Percentiles rank a stretch among this genome's conserved stretches.
phyloP scores from a whole-genome alignment of 2,888 invertebrate species.

The Drosophila longiperda region DNA sequence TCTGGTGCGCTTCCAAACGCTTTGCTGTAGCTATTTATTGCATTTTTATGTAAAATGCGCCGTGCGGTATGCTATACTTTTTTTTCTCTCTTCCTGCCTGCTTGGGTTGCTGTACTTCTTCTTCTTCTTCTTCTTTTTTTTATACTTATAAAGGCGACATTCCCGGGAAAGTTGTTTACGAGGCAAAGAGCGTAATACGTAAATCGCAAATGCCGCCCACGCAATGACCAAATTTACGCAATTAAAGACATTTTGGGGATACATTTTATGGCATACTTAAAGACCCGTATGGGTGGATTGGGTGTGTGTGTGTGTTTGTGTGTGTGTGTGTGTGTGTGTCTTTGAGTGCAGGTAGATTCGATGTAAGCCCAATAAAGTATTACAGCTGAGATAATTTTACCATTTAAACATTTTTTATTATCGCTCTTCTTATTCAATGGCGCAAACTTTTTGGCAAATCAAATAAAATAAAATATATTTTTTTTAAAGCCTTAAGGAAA shows the following conservation, averaged over 20 bases:
- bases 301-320: not conserved
- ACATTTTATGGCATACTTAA: slow-evolving; percentile 59
- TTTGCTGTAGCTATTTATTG: slow-evolving; percentile 74
- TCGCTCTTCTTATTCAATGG: not conserved
- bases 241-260: slow-evolving; percentile 62
- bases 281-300: slow-evolving; percentile 3
- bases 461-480: slow-evolving; percentile 1
- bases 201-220: slow-evolving; percentile 63
- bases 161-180: slow-evolving; percentile 74
- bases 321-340: not conserved
- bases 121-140: slow-evolving; percentile 3
- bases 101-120: not conserved
- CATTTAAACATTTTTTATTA: not conserved
- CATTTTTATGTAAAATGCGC: slow-evolving; percentile 80
- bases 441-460: not conserved
- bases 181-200: slow-evolving; percentile 55
- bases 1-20: slow-evolving; percentile 63
- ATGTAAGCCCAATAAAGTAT: slow-evolving; percentile 22
- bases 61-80: slow-evolving; percentile 64
- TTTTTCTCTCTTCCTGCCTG: not conserved
- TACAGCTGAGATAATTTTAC: slow-evolving; percentile 18
- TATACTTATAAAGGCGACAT: slow-evolving; percentile 48
- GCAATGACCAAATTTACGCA: slow-evolving; percentile 63
- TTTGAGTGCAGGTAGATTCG: slow-evolving; percentile 34
- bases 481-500: not conserved